A percentile compares a stretch with the other conserved stretches of the same genome.
phyloP scores from a whole-genome alignment of 2,888 invertebrate species.

The Phaonia tiefii region DNA sequence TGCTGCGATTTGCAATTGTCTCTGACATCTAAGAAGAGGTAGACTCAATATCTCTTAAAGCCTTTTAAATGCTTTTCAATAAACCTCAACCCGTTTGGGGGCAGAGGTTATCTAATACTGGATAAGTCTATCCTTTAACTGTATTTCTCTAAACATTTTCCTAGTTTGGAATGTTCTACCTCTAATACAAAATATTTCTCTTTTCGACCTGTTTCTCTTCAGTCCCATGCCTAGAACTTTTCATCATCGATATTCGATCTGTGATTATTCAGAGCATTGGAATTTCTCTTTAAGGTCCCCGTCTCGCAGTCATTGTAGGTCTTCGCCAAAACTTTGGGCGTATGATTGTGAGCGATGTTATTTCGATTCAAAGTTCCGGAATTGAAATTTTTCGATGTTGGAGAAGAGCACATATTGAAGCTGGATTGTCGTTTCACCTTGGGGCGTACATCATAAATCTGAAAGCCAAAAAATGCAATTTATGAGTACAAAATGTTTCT shows the following conservation, averaged over 20 bases:
- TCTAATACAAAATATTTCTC: neutral
- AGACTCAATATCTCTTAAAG: too few species aligned
- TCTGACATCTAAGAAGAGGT: slow-evolving; percentile 28
- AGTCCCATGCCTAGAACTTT: slow-evolving; percentile 74
- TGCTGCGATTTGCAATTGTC: neutral
- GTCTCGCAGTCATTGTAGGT: slow-evolving; percentile 89
- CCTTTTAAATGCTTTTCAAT: too few species aligned
- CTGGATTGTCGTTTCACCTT: slow-evolving; percentile 86
- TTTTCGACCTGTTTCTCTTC: neutral
- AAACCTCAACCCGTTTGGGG: too few species aligned
- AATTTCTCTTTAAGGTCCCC: slow-evolving; percentile 88
- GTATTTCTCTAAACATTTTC: neutral
- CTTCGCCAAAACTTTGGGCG: slow-evolving; percentile 86
- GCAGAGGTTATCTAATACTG: neutral
- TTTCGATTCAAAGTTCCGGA: slow-evolving; percentile 82
- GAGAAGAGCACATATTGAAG: slow-evolving; percentile 82
- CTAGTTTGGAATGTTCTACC: slow-evolving; percentile 17
- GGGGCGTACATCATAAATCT: slow-evolving; percentile 80
- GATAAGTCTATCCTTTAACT: neutral
- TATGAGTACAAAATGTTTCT: slow-evolving; percentile 39
- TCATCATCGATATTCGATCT: slow-evolving; percentile 79
- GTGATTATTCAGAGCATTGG: slow-evolving; percentile 85
- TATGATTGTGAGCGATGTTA: slow-evolving; percentile 84
- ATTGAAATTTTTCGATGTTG: slow-evolving; percentile 73
- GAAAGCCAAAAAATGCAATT: too few species aligned